Percentiles rank a stretch among this genome's conserved stretches.
Evolutionary conservation across 2,797 vertebrate genomes (phyloP).

Genomic region (Coranthus polyacanthus): DNA sequence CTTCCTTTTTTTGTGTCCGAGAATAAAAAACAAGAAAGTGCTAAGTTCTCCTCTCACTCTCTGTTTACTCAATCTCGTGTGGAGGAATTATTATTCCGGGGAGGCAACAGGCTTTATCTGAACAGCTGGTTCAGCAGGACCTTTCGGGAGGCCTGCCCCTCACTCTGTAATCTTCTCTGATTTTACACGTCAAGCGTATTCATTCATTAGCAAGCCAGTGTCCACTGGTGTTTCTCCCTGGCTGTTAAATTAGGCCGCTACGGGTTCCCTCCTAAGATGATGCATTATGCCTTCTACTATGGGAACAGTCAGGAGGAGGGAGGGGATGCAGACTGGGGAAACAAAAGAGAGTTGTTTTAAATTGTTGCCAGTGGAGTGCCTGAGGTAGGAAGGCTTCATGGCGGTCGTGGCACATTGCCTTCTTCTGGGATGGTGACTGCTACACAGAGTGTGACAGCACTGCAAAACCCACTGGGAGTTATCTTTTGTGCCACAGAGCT

Average conservation of each 20-base stretch:
- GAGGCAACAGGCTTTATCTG: constrained; percentile 64
- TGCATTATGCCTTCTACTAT: constrained; percentile 67
- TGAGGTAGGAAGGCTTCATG: constrained; percentile 67
- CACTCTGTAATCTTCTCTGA: constrained; percentile 78
- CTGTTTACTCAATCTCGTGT: constrained; percentile 47
- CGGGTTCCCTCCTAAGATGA: constrained; percentile 68
- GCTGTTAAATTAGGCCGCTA: constrained; percentile 69
- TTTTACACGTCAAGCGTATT: constrained; percentile 80
- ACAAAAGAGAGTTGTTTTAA: constrained; percentile 71
- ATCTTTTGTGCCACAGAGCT: constrained; percentile 56
- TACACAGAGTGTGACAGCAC: constrained; percentile 63
- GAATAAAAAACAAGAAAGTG: constrained; percentile 42
- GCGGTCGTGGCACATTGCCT: constrained; percentile 63
- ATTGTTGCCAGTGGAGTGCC: constrained; percentile 66
- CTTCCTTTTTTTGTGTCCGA: constrained; percentile 27
- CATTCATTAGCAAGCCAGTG: constrained; percentile 76
- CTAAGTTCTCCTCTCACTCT: constrained; percentile 40
- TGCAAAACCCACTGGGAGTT: constrained; percentile 61
- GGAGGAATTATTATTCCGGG: constrained; percentile 72
- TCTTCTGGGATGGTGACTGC: constrained; percentile 62
- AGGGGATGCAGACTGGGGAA: constrained; percentile 52
- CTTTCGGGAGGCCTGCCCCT: constrained; percentile 66
- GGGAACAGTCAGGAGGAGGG: constrained; percentile 49
- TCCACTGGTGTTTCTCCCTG: constrained; percentile 68
- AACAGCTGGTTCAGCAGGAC: constrained; percentile 74